Evolutionary conservation across 2,888 invertebrate genomes (phyloP).

Genomic region (Ypsolopha scabrella): DNA sequence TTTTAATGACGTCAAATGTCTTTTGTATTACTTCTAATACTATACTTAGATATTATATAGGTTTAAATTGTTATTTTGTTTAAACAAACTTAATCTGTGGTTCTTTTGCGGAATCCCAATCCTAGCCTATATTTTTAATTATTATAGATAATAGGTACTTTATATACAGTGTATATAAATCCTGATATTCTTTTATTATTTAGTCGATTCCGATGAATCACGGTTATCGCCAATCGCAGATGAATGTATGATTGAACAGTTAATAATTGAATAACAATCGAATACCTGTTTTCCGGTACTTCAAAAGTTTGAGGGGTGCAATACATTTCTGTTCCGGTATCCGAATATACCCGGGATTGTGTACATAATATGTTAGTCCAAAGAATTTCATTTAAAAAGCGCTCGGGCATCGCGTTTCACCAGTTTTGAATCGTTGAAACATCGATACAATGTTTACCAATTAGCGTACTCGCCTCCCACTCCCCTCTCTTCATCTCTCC

Average conservation of each 20-base stretch:
- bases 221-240: slow-evolving; percentile 12
- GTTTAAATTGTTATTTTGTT: no score
- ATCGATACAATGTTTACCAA: slow-evolving; percentile 50
- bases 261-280: slow-evolving; percentile 55
- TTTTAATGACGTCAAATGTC: no score
- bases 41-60: no score
- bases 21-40: neutral
- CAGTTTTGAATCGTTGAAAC: neutral
- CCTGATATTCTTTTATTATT: no score
- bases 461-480: slow-evolving; percentile 29
- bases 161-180: no score
- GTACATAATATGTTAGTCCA: slow-evolving; percentile 39
- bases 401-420: slow-evolving; percentile 7
- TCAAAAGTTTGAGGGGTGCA: slow-evolving; percentile 25
- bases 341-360: slow-evolving; percentile 33
- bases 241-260: slow-evolving; percentile 33
- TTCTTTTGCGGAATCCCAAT: no score
- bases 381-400: slow-evolving; percentile 63
- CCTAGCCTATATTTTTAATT: no score
- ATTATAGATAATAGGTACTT: no score
- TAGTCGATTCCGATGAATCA: no score
- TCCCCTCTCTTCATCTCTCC: neutral
- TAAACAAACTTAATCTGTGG: no score
- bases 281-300: slow-evolving; percentile 42
- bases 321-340: slow-evolving; percentile 26